Base-by-base conservation (phyloP, 2,888 invertebrate species). In the Heterodera filipjevi region DNA sequence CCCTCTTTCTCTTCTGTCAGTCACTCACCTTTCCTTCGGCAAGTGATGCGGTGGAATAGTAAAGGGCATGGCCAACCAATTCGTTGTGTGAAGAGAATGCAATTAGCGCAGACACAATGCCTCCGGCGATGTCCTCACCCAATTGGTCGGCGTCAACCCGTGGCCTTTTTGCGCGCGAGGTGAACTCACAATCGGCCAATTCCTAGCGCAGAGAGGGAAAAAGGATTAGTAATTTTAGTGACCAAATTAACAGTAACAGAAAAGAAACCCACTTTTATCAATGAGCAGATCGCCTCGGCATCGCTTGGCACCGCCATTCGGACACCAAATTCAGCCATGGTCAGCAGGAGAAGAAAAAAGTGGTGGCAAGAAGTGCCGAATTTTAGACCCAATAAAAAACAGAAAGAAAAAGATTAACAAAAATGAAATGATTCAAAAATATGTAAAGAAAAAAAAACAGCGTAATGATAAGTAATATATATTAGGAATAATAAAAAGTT, bases 1-100 rank as follows among this genome's bases (percentile, higher is more conserved):
- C 66, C 66, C 12, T 0, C 8, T 70, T 76, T 46, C 70, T 46
- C n/a, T n/a, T n/a, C 3, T 30, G 77, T n/a, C 77, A 16, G 10
- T 22, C 59, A 59, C 59, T 59, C 59, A 27, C 59, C 59, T 59
- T 59, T 32, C 71, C 44, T 22, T 44, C 71, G 39, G n/a, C 22
- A 27, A 70, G 39, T 22, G 44, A 44, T 27, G 59, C 27, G 59
- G 1, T 59, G n/a, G 66, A 35, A 39, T 75, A 75, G 32, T 64
- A 75, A 10, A 75, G 35, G 19, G 66, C 75, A 33, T 75, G 68
- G 68, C 66, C 75, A 66, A 59, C 75, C 32, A 75, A 46, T 66
- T 53, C 64, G 66, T 59, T 59, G 44, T 75, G 44, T 19, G 53
- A 64, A 32, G 66, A 22, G 27, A 75, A 75, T 19, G 75, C 33